A percentile compares a stretch with the other conserved stretches of the same genome.
phyloP scores from a whole-genome alignment of 1,140 invertebrate genomes.

The Eufriesea mexicana region DNA sequence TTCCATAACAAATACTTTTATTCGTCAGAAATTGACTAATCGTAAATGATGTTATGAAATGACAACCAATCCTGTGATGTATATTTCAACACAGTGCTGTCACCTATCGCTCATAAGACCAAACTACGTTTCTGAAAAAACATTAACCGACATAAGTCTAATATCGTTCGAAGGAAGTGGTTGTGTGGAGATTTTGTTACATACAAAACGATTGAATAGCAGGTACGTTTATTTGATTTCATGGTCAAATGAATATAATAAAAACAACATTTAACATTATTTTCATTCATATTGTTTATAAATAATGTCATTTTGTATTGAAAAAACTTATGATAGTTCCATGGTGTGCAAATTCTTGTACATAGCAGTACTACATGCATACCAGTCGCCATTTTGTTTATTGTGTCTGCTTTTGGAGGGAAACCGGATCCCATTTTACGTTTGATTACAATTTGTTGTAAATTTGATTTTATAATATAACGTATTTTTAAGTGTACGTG shows the following conservation, averaged over 20 bases:
- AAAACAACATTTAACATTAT: background rate
- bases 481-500: background rate
- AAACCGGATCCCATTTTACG: constrained; percentile 65
- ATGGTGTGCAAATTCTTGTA: background rate
- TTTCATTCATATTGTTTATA: background rate
- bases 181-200: background rate
- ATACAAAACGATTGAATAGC: background rate
- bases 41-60: constrained; percentile 2
- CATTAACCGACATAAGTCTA: constrained; percentile 17
- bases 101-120: constrained; percentile 10
- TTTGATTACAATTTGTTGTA: background rate
- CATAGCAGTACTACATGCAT: constrained; percentile 4
- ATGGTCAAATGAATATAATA: background rate
- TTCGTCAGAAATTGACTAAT: constrained; percentile 30
- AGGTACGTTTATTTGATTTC: constrained; percentile 1
- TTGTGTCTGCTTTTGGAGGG: constrained; percentile 79
- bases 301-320: background rate
- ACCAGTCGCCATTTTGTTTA: constrained; percentile 79
- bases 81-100: constrained; percentile 28
- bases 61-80: constrained; percentile 30
- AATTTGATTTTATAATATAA: background rate
- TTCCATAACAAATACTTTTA: constrained; percentile 32
- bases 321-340: background rate
- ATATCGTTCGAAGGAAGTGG: background rate
- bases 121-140: constrained; percentile 39